Evolutionary conservation across 2,888 invertebrate species (phyloP).

Genomic region (Dryadula phaetusa): DNA sequence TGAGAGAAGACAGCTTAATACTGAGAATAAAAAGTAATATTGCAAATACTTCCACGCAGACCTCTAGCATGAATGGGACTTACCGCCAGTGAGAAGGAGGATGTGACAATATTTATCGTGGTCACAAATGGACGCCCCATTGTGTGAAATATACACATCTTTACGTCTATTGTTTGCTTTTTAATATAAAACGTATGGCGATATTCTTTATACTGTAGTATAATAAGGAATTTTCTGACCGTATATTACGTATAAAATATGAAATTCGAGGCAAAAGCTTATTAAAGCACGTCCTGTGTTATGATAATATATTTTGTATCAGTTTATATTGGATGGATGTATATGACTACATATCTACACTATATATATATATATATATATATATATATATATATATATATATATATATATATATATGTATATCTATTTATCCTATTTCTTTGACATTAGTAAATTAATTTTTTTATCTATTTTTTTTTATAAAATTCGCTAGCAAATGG

Average conservation of each 20-base stretch:
- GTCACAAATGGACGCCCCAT: slow-evolving; percentile 40
- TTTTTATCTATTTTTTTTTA: too few relatives aligned
- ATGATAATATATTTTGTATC: neutral
- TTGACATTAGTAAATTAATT: too few relatives aligned
- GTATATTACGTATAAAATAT: slow-evolving; percentile 14
- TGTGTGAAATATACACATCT: slow-evolving; percentile 38
- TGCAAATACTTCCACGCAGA: slow-evolving; percentile 43
- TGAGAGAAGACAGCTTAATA: neutral
- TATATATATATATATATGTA: too few relatives aligned
- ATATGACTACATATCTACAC: too few relatives aligned
- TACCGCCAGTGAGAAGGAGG: slow-evolving; percentile 39
- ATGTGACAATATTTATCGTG: slow-evolving; percentile 45
- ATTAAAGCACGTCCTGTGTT: neutral
- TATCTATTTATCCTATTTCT: too few relatives aligned
- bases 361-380: too few relatives aligned
- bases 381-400: too few relatives aligned
- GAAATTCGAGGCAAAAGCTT: slow-evolving; percentile 6
- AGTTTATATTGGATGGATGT: neutral
- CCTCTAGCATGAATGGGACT: slow-evolving; percentile 45
- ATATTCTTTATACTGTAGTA: slow-evolving; percentile 2
- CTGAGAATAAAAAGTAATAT: slow-evolving; percentile 33
- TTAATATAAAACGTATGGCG: slow-evolving; percentile 27
- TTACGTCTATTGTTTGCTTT: slow-evolving; percentile 39
- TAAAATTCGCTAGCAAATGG: too few relatives aligned
- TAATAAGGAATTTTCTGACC: slow-evolving; percentile 22